phyloP scores from a whole-genome alignment of 2,797 vertebrate genomes.

The Danio jaintianensis region DNA sequence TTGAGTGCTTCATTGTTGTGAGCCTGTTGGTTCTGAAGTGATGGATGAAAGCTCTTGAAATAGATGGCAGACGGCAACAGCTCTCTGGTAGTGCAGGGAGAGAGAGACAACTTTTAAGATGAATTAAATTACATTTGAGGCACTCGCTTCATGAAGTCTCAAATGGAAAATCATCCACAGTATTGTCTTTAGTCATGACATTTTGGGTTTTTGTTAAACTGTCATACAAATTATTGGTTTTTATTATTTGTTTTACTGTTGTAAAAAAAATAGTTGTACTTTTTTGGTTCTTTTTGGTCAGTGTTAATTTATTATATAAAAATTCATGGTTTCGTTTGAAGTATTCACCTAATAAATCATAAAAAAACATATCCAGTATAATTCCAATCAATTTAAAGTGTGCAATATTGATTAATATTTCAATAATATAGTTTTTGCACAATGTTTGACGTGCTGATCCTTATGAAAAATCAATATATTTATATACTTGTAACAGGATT shows the following conservation, averaged over 20 bases:
- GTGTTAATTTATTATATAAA: too few relatives aligned
- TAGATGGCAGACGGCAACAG: neutral
- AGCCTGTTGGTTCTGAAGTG: conserved; percentile 30
- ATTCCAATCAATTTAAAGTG: neutral
- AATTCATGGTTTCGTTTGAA: too few relatives aligned
- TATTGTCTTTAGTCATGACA: neutral
- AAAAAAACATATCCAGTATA: neutral
- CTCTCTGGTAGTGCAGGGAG: neutral
- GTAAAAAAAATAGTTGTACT: too few relatives aligned
- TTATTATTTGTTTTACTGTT: too few relatives aligned
- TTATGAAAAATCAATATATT: too few relatives aligned
- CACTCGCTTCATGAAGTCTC: neutral
- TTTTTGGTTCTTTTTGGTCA: too few relatives aligned
- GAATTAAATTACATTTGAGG: conserved; percentile 1
- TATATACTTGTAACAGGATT: too few relatives aligned
- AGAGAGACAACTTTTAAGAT: conserved; percentile 14
- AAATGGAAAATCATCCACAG: neutral
- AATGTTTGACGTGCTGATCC: too few relatives aligned
- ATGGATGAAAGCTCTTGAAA: conserved; percentile 35
- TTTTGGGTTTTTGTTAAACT: neutral
- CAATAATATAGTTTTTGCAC: neutral
- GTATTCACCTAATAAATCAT: neutral
- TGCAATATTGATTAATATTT: neutral
- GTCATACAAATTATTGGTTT: neutral
- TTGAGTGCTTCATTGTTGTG: conserved; percentile 33